Evolutionary conservation across 2,797 vertebrate species (phyloP).

Genomic region (Gastrophryne carolinensis): DNA sequence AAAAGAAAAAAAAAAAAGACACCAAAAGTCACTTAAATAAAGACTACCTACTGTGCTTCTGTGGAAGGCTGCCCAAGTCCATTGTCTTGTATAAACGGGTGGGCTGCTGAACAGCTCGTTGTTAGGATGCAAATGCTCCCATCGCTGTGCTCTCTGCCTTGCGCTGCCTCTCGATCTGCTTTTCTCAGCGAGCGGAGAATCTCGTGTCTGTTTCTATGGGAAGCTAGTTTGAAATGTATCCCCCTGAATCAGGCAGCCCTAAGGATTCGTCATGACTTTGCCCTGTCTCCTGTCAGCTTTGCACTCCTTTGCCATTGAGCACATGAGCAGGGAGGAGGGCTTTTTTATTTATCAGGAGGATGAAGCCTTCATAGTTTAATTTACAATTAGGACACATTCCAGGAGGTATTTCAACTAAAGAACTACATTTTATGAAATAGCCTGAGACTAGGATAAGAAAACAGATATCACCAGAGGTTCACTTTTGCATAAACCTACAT

Average conservation of each 20-base stretch:
- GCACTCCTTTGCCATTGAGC: conserved; percentile 50
- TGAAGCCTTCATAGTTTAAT: conserved; percentile 57
- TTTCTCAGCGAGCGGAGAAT: conserved; percentile 48
- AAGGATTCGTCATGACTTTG: conserved; percentile 59
- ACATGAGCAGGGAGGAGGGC: conserved; percentile 56
- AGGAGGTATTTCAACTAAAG: background rate
- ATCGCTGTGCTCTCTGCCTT: conserved; percentile 53
- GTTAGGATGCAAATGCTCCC: conserved; percentile 56
- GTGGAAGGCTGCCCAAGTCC: conserved; percentile 75
- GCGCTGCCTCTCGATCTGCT: conserved; percentile 53
- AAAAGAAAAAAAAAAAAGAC: conserved; percentile 12
- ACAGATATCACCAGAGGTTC: background rate
- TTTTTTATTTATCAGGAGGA: conserved; percentile 43
- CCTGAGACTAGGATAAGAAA: background rate
- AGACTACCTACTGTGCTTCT: conserved; percentile 80
- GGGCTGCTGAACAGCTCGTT: conserved; percentile 43
- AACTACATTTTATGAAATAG: too few relatives aligned
- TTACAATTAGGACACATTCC: conserved; percentile 24
- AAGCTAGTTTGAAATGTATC: conserved; percentile 68
- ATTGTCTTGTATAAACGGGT: conserved; percentile 64
- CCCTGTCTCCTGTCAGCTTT: conserved; percentile 37
- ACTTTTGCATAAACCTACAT: too few relatives aligned
- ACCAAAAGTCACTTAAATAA: conserved; percentile 54
- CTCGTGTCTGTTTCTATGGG: conserved; percentile 52
- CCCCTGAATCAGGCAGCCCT: conserved; percentile 61